phyloP scores from a whole-genome alignment of 1,140 invertebrate genomes.

The Sogatella furcifera region DNA sequence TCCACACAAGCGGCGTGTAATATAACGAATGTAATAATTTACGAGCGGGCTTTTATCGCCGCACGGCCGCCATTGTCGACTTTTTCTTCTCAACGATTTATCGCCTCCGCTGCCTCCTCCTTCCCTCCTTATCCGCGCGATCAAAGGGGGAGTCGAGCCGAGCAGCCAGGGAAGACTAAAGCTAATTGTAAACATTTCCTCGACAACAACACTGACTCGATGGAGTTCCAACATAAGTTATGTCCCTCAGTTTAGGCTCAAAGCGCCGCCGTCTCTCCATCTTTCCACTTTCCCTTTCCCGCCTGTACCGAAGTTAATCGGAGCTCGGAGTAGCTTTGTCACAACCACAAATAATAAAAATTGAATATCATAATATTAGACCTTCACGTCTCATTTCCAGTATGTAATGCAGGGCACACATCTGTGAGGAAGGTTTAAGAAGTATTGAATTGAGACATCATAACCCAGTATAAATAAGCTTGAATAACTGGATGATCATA shows the following conservation, averaged over 20 bases:
- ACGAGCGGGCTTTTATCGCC: conserved; percentile 15
- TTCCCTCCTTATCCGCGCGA: no score
- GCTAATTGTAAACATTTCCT: conserved; percentile 18
- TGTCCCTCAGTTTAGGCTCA: conserved; percentile 8
- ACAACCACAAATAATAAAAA: no score
- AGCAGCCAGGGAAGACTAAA: conserved; percentile 10
- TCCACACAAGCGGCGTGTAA: conserved; percentile 5
- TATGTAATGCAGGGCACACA: no score
- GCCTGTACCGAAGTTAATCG: neutral
- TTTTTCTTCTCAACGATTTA: conserved; percentile 15
- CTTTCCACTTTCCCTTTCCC: neutral
- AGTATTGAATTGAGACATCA: no score
- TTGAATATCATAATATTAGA: no score
- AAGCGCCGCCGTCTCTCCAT: neutral
- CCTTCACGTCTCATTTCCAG: no score
- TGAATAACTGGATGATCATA: no score
- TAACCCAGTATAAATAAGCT: no score
- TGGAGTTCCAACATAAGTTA: conserved; percentile 15
- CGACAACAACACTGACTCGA: conserved; percentile 13
- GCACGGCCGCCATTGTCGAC: conserved; percentile 14
- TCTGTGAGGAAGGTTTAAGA: no score
- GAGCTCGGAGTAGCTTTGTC: no score
- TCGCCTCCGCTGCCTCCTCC: neutral
- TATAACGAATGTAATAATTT: conserved; percentile 18
- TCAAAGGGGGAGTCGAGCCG: neutral